Base-by-base conservation (phyloP, 2,888 invertebrate genomes). In the Artemia sinica region DNA sequence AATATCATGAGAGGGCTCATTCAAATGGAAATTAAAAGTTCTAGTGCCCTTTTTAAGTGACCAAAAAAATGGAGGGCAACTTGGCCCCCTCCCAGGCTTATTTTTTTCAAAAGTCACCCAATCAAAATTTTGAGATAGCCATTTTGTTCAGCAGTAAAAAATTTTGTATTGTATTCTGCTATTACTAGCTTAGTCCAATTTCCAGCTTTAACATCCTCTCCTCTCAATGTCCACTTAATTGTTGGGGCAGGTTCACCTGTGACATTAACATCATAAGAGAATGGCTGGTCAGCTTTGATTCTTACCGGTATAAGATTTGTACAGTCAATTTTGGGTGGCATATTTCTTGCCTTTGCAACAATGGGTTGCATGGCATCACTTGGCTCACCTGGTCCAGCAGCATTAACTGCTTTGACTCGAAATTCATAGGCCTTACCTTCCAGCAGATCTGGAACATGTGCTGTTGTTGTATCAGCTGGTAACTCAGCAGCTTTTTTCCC, bases 381-480 rank as follows among this genome's bases (percentile, higher is more conserved):
- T 0, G 95, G 89, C 73, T 91, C 90, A 65, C 96, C 92, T 1
- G 89, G 89, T 12, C 96, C 97, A 2, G 94, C 95, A 74, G 89
- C 88, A 80, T 91, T 92, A 50, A 90, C 84, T 12, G 91, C 91
- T 66, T 85, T 83, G 0, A 92, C 89, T 18, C 91, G 83, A 83
- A 92, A 92, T 76, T 89, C 88, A 75, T 92, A 92, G 0, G 86
- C 86, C 80, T 93, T 91, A 70, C 94, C 94, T 77, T 94, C 93
- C 52, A 88, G 85, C n/a, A 97, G 82, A 76, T 91, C 92, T 0
- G 89, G 88, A 51, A 94, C 89, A 0, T 89, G 91, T 65, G 88
- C 91, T 70, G 84, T 86, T 50, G 87, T 87, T 78, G 88, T 84
- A 74, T 85, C 84, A 0, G 89, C 88, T 3, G 94, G 91, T 2